These are phyloP conservation scores for Pollachius pollachius DNA, from an alignment of 2,113 vertebrate genomes.

Conservation along the genomic window DNA sequence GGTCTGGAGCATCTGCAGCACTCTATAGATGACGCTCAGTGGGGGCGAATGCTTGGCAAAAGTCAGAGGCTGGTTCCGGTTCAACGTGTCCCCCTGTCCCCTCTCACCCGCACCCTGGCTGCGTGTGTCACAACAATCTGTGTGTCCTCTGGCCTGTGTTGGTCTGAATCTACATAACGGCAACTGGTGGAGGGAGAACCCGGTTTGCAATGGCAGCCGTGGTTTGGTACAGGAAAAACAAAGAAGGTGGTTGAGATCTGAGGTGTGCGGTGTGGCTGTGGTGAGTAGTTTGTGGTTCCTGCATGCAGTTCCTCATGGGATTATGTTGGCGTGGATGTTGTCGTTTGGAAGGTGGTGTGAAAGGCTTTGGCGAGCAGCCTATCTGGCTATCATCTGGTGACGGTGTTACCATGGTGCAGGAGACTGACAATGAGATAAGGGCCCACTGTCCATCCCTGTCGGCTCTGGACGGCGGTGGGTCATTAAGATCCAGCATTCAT, in stretches of 20 bases:
- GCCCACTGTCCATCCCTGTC: slow-evolving; percentile 40
- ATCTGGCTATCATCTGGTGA: slow-evolving; percentile 23
- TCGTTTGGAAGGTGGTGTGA: neutral
- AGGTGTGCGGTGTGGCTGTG: slow-evolving; percentile 17
- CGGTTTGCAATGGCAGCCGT: slow-evolving; percentile 40
- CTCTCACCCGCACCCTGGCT: slow-evolving; percentile 26
- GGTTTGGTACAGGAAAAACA: slow-evolving; percentile 37
- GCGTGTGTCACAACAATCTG: slow-evolving; percentile 16
- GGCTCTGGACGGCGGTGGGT: slow-evolving; percentile 43
- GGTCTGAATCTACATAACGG: slow-evolving; percentile 56
- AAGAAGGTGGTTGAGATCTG: slow-evolving; percentile 45
- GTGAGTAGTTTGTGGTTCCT: neutral
- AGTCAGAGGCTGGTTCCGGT: slow-evolving; percentile 39
- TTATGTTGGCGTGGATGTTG: neutral
- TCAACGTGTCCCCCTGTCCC: slow-evolving; percentile 27
- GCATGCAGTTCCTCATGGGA: neutral
- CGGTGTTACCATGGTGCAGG: slow-evolving; percentile 46
- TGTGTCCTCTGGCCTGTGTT: neutral
- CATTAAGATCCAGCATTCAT: slow-evolving; percentile 65
- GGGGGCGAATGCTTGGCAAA: slow-evolving; percentile 44
- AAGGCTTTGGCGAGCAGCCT: neutral
- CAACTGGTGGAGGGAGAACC: slow-evolving; percentile 52
- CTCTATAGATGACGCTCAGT: slow-evolving; percentile 53
- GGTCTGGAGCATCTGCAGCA: slow-evolving; percentile 51
- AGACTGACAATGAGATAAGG: slow-evolving; percentile 41